A percentile compares a stretch with the other conserved stretches of the same genome.
These are phyloP conservation scores for Sula dactylatra DNA, from an alignment of 2,113 vertebrate species.

Conservation along the genomic window DNA sequence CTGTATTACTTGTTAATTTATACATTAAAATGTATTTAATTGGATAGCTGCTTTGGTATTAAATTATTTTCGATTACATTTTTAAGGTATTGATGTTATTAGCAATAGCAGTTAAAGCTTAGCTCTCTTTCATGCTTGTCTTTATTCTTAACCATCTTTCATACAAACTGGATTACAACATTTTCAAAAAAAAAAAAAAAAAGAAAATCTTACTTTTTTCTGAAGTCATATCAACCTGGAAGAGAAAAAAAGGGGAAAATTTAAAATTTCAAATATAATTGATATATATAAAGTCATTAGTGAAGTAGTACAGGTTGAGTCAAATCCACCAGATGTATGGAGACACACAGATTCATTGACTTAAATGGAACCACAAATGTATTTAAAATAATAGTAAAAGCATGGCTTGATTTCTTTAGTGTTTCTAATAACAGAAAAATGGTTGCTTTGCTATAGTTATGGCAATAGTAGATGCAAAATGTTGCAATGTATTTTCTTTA, in stretches of 20 bases:
- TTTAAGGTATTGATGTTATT: conserved; percentile 55
- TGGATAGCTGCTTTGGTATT: conserved; percentile 53
- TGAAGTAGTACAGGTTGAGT: not conserved
- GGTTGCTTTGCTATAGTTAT: not conserved
- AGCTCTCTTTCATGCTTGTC: conserved; percentile 70
- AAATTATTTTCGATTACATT: conserved; percentile 39
- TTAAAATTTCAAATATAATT: not conserved
- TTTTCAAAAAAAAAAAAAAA: not conserved
- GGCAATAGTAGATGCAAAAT: not conserved
- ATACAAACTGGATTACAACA: conserved; percentile 20
- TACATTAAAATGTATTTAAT: conserved; percentile 40
- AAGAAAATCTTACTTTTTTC: conserved; percentile 93
- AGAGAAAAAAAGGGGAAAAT: conserved; percentile 68
- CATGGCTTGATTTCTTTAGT: not conserved
- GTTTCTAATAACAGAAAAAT: not conserved
- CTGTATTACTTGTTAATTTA: conserved; percentile 55
- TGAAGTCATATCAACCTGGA: conserved; percentile 84
- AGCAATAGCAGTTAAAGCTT: conserved; percentile 69
- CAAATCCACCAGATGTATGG: not conserved
- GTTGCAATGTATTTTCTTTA: not conserved
- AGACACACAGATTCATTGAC: not conserved
- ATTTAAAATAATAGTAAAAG: not conserved
- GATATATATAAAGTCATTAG: not conserved
- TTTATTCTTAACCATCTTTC: conserved; percentile 60
- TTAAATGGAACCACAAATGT: not conserved